Percentiles rank a stretch among this genome's conserved stretches.
Conservation (phyloP, 2,888 invertebrate genomes). For the Calliopum simillimum region DNA sequence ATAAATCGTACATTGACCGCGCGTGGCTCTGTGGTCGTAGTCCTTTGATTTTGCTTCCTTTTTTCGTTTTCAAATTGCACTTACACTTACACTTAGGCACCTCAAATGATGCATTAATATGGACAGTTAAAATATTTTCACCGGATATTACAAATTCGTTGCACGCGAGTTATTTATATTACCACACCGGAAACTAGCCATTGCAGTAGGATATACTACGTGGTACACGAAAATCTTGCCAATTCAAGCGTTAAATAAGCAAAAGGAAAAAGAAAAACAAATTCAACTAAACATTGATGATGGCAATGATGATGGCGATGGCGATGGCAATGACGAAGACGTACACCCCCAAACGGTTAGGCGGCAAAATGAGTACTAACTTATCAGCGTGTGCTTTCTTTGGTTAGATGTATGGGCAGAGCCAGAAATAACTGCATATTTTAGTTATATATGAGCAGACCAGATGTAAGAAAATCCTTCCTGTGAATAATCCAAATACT, state of each 20-base stretch:
- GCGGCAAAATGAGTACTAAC: conserved; percentile 62
- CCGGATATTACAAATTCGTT: conserved; percentile 10
- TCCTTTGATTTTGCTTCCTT: neutral
- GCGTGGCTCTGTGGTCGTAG: neutral
- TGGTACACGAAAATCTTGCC: no score
- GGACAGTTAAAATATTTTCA: conserved; percentile 14
- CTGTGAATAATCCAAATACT: no score
- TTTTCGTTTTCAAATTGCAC: neutral
- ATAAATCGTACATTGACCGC: conserved; percentile 24
- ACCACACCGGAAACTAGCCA: neutral
- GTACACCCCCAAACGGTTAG: conserved; percentile 60
- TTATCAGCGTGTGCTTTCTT: conserved; percentile 22
- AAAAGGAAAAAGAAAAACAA: neutral
- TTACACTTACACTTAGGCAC: neutral
- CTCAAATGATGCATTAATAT: neutral
- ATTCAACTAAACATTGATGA: neutral
- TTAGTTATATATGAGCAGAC: neutral
- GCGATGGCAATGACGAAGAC: conserved; percentile 15
- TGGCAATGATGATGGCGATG: neutral
- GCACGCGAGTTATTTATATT: neutral
- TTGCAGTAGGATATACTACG: conserved; percentile 7
- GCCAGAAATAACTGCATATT: neutral
- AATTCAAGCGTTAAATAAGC: no score
- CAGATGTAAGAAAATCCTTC: neutral
- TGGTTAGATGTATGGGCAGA: neutral